phyloP scores from a whole-genome alignment of 2,113 vertebrate species.

The Ctenodactylus gundi region DNA sequence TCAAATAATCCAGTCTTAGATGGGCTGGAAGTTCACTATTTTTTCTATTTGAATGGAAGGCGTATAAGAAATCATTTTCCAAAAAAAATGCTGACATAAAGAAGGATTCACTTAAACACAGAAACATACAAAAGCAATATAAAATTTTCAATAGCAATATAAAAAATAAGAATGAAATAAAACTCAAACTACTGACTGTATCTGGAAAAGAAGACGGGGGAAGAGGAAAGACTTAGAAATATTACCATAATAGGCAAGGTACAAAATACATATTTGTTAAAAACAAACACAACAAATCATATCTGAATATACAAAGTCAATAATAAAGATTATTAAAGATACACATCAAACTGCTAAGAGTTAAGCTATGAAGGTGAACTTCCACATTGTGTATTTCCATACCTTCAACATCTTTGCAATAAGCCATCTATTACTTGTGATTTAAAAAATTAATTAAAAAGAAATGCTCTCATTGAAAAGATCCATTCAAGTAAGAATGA shows the following conservation, averaged over 20 bases:
- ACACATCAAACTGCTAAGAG: neutral
- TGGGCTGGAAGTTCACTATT: neutral
- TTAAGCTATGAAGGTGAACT: neutral
- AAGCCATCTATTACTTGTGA: neutral
- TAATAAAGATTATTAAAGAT: neutral
- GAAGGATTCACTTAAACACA: neutral
- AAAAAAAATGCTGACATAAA: neutral
- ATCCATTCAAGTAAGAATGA: neutral
- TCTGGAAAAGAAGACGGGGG: neutral
- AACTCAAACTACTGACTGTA: conserved; percentile 35
- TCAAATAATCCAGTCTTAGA: neutral
- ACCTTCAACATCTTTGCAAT: neutral
- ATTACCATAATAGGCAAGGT: neutral
- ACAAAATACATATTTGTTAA: conserved; percentile 11
- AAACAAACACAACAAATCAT: neutral
- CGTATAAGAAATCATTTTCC: neutral
- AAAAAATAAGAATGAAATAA: conserved; percentile 38
- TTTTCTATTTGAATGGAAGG: neutral
- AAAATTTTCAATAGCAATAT: too few relatives aligned
- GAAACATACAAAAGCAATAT: neutral
- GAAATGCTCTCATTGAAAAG: neutral
- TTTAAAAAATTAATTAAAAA: neutral
- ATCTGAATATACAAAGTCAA: neutral
- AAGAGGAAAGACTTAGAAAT: neutral
- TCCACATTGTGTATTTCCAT: neutral